Base-by-base conservation (phyloP, 2,797 vertebrate species). In the Emydoidea blandingii region DNA sequence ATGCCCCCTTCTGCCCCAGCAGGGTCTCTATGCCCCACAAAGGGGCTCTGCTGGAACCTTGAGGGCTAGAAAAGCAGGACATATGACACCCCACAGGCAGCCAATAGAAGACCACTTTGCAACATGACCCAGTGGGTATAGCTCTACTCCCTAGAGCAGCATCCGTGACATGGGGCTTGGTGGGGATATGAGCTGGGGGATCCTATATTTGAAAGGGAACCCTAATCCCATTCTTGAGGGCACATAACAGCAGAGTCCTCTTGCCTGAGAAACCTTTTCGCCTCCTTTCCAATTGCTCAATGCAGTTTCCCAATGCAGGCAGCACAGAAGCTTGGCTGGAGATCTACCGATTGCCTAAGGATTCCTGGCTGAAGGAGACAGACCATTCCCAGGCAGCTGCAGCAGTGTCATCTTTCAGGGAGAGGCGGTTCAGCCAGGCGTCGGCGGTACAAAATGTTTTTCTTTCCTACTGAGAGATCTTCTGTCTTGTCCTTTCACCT, bases 321-420 rank as follows among this genome's bases (percentile, higher is more conserved):
- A 98, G 93, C 3, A 98, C 97, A n/a, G 98, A 97, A 16, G 50
- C 97, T 96, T 99, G 98, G 98, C 98, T 99, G 52, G 99, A 99
- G 68, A 96, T 99, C 81, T 99, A 99, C 97, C 97, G 94, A 53
- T 98, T 99, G 96, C 99, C 99, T 44, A 97, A 97, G 95, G 99
- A 99, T 81, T 95, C 97, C 57, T 99, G 99, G 99, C 95, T 98
- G 86, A 99, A 97, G 95, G 98, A 99, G 84, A 79, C 98, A 23
- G 98, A 98, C 76, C 84, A 94, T 84, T 90, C 84, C 11, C n/a
- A 93, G 52, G 78, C 57, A 29, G 12, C 9, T 86, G 37, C 85
- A 65, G 41, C 79, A 86, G 86, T 27, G 29, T 80, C 91, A 37
- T 34, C n/a, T 82, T 53, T 23, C 37, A 86, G 44, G 53, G 97